Conservation (phyloP, 2,888 invertebrate species). For the Quadroppia sp. region DNA sequence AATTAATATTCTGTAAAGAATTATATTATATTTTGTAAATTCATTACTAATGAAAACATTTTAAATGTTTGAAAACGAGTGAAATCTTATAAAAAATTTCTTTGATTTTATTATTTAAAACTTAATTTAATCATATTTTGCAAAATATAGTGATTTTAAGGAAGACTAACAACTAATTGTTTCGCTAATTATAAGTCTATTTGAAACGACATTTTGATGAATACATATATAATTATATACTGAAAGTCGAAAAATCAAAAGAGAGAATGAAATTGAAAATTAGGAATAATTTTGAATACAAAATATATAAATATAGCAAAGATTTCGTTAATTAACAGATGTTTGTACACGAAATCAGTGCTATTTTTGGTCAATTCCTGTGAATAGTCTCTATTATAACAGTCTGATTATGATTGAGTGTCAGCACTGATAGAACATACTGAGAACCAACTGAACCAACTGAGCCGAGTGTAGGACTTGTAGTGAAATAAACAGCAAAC, state of each 20-base stretch:
- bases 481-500: slow-evolving; percentile 15
- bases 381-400: neutral
- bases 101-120: too few species aligned
- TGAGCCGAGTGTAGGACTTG: neutral
- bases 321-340: slow-evolving; percentile 27
- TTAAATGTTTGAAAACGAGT: neutral
- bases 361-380: neutral
- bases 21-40: too few species aligned
- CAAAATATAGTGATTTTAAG: too few species aligned
- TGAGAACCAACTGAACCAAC: neutral
- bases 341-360: neutral
- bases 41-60: neutral
- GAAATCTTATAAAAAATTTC: neutral
- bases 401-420: slow-evolving; percentile 33
- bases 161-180: too few species aligned
- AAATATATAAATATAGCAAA: neutral
- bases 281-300: too few species aligned
- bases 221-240: too few species aligned
- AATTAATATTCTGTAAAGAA: too few species aligned
- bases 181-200: too few species aligned
- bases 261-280: neutral
- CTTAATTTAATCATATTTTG: neutral
- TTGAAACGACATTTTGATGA: too few species aligned
- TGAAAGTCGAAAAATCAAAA: neutral
- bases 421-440: neutral